A percentile compares a stretch with the other conserved stretches of the same genome.
Evolutionary conservation across 2,113 vertebrate genomes (phyloP).

Genomic region (Lipotes vexillifer): DNA sequence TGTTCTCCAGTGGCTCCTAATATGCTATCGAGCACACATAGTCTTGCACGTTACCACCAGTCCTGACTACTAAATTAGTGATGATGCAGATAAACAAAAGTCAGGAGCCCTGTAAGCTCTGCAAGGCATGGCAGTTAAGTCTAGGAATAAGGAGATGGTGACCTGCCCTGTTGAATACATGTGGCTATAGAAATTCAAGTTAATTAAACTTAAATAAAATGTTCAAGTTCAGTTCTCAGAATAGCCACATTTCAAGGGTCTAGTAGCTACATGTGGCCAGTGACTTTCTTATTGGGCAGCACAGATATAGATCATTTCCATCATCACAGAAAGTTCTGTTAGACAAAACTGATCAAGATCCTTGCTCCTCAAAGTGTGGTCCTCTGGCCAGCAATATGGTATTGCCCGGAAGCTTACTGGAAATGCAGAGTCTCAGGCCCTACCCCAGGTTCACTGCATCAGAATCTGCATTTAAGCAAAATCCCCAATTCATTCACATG

Average conservation of each 20-base stretch:
- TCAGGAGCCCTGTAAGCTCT: neutral
- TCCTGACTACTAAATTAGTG: neutral
- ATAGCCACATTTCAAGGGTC: neutral
- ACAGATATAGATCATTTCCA: neutral
- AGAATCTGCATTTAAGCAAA: neutral
- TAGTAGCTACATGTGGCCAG: neutral
- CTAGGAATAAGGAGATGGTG: neutral
- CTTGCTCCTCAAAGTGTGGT: neutral
- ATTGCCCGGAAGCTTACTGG: neutral
- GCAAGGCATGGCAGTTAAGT: neutral
- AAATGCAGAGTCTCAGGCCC: neutral
- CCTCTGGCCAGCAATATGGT: neutral
- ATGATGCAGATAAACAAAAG: slow-evolving; percentile 1
- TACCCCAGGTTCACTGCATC: neutral
- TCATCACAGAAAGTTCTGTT: neutral
- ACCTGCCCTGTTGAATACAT: neutral
- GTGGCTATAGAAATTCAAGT: neutral
- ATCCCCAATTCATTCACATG: neutral
- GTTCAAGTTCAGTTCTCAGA: neutral
- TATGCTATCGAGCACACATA: neutral
- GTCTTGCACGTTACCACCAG: neutral
- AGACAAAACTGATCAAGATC: neutral
- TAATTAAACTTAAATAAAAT: neutral
- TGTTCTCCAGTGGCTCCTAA: slow-evolving; percentile 26
- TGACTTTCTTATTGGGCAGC: neutral